phyloP scores from a whole-genome alignment of 1,140 invertebrate species.

The Neodiprion lecontei region DNA sequence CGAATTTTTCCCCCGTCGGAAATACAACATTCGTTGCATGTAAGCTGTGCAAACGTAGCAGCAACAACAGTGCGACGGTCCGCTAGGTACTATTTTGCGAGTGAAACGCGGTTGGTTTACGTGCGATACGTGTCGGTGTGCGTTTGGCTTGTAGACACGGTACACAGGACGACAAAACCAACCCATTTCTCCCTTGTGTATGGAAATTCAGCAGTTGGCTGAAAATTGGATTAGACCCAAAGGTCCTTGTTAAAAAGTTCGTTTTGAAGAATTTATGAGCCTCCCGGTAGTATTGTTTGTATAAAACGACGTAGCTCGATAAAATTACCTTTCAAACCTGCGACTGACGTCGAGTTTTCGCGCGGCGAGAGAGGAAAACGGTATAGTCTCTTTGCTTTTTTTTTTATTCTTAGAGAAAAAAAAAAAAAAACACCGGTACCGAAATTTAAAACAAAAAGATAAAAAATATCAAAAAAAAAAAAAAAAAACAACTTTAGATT shows the following conservation, averaged over 20 bases:
- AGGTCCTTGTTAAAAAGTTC: conserved; percentile 1
- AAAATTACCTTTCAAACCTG: too few relatives aligned
- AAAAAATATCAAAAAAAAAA: too few relatives aligned
- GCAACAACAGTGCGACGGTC: not conserved
- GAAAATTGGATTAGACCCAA: conserved; percentile 26
- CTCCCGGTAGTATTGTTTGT: not conserved
- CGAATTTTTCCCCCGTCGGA: not conserved
- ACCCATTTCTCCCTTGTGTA: conserved; percentile 17
- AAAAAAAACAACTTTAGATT: too few relatives aligned
- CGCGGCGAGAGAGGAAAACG: too few relatives aligned
- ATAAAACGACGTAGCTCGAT: not conserved
- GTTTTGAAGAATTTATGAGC: conserved; percentile 3
- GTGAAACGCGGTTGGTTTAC: conserved; percentile 21
- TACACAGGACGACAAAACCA: not conserved
- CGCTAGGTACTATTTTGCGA: conserved; percentile 11
- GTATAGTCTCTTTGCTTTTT: too few relatives aligned
- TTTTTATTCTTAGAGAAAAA: too few relatives aligned
- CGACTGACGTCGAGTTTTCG: too few relatives aligned
- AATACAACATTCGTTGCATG: too few relatives aligned
- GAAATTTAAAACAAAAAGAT: too few relatives aligned
- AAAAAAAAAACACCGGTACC: too few relatives aligned
- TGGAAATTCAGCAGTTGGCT: conserved; percentile 26
- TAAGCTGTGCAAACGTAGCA: too few relatives aligned
- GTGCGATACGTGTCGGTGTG: conserved; percentile 15
- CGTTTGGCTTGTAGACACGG: conserved; percentile 3